Evolutionary conservation across 2,797 vertebrate genomes (phyloP), one percentile per base, ranked within the genome.

Genomic region (Hemitrygon akajei): DNA sequence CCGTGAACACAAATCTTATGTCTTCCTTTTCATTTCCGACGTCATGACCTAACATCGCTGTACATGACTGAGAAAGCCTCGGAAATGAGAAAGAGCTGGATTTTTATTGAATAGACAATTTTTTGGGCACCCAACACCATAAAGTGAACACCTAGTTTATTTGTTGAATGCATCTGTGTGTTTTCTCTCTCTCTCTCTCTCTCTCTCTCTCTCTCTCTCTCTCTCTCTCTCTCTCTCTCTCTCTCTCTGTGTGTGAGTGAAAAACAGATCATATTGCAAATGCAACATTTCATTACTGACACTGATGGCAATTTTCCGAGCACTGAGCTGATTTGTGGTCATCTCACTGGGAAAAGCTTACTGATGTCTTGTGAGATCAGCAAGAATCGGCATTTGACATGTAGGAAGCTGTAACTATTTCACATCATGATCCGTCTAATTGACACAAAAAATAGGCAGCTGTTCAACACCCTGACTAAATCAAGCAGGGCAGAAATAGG

Each of bases 131-230:
- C 30, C n/a, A 0, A 22, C 3, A 6, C 34, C 84, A 66, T 34
- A 66, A n/a, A 66, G 58, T 34, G 60, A 87, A 30, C 58, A 87
- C 60, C 66, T 66, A 87, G 5, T 87, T 87, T 87, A 87, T 66
- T 87, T 87, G 84, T 63, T 87, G 27, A 63, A 87, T 87, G 6
- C 27, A 87, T 63, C 84, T 60, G 84, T 34, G n/a, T n/a, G n/a
- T n/a, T n/a, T n/a, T n/a, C 16, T 66, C 84, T 20, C 7, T 9
- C 47, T 47, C 47, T 47, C 47, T 47, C 47, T 47, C 16, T 66
- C 84, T 20, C 7, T 9, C 47, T 47, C 47, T 47, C 47, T 47
- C 3, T 47, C 16, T 66, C 84, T 20, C 7, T 9, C 47, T 47
- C 47, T 47, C 47, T 47, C 47, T 47, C 47, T 47, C 47, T 47